Conservation (phyloP, 2,797 vertebrate species). For the Okamejei kenojei region DNA sequence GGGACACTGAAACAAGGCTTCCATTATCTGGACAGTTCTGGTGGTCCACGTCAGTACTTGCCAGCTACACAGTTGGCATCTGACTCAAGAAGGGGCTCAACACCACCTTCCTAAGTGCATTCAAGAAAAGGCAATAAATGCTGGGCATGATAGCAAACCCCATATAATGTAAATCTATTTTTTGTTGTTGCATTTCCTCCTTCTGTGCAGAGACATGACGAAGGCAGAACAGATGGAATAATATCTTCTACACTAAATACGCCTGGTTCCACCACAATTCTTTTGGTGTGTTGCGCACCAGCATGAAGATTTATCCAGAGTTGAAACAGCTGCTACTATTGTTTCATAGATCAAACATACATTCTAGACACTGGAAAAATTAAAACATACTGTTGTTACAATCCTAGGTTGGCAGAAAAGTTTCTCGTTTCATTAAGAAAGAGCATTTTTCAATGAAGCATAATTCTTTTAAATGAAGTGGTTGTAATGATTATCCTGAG, state of each 20-base stretch:
- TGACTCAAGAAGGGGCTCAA: no score
- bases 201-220: background rate
- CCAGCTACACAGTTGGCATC: no score
- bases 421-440: no score
- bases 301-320: background rate
- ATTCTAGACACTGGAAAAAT: no score
- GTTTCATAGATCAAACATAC: background rate
- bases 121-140: no score
- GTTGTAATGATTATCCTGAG: slow-evolving; percentile 13
- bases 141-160: no score
- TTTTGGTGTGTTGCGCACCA: background rate
- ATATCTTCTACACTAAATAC: background rate
- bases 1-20: no score
- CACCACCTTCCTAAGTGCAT: no score
- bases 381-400: no score
- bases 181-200: background rate
- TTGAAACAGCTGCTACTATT: background rate
- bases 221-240: background rate
- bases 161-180: no score
- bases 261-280: background rate
- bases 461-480: background rate
- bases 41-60: no score
- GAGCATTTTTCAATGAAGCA: background rate
- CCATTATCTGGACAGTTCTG: no score
- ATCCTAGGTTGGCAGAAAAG: background rate